Conservation (phyloP, 2,888 invertebrate genomes). For the Rotaria macrura region DNA sequence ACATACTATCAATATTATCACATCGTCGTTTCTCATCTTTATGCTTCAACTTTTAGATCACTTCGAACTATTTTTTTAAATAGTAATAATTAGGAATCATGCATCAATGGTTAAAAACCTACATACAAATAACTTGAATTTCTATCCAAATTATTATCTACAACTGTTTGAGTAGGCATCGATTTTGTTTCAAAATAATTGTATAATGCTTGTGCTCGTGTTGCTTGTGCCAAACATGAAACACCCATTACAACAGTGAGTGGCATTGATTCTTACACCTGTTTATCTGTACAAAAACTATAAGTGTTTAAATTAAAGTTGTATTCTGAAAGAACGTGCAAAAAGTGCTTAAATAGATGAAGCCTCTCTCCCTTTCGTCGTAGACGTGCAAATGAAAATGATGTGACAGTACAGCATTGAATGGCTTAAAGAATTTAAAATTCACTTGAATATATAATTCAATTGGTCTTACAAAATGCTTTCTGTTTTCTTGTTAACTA, state of each 20-base stretch:
- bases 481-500: too few species aligned
- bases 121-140: not conserved
- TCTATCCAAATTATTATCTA: not conserved
- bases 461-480: too few species aligned
- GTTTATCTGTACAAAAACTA: not conserved
- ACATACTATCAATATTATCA: too few species aligned
- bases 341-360: too few species aligned
- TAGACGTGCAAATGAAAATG: too few species aligned
- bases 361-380: too few species aligned
- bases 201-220: slow-evolving; percentile 61
- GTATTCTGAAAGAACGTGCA: too few species aligned
- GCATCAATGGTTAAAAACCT: not conserved
- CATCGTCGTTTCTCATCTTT: not conserved
- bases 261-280: slow-evolving; percentile 63
- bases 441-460: too few species aligned
- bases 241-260: slow-evolving; percentile 72
- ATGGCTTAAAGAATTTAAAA: too few species aligned
- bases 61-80: slow-evolving; percentile 27
- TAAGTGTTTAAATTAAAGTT: not conserved
- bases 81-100: not conserved
- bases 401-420: too few species aligned
- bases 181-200: slow-evolving; percentile 57
- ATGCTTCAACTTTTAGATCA: slow-evolving; percentile 28
- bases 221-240: slow-evolving; percentile 77
- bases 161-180: not conserved